phyloP scores from a whole-genome alignment of 2,888 invertebrate species.

The Caenorhabditis afra region DNA sequence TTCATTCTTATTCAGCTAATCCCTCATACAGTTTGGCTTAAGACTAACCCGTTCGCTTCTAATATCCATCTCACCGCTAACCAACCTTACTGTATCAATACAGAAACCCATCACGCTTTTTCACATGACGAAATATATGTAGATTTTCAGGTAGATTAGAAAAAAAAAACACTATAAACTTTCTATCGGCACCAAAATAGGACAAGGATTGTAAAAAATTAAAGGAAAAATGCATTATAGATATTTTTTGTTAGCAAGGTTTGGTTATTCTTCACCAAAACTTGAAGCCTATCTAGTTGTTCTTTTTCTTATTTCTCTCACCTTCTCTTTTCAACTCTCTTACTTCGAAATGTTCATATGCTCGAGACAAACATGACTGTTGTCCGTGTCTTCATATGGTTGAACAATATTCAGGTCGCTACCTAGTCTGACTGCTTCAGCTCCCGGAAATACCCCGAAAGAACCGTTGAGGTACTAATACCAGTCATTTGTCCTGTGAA shows the following conservation, averaged over 20 bases:
- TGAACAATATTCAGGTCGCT: conserved; percentile 67
- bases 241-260: conserved; percentile 27
- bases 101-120: conserved; percentile 1
- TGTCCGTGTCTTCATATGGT: conserved; percentile 23
- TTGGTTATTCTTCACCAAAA: conserved; percentile 18
- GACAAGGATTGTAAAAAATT: neutral
- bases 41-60: conserved; percentile 34
- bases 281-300: conserved; percentile 2
- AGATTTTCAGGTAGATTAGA: conserved; percentile 1
- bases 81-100: neutral
- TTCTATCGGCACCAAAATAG: conserved; percentile 1
- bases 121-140: conserved; percentile 1
- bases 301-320: conserved; percentile 12
- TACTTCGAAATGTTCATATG: neutral
- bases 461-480: conserved; percentile 73
- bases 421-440: conserved; percentile 74
- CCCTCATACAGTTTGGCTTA: conserved; percentile 9
- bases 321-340: neutral
- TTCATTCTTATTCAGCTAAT: neutral
- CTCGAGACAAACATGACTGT: neutral
- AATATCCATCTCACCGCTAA: conserved; percentile 24
- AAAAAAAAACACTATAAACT: neutral
- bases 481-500: conserved; percentile 22
- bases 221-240: no score
- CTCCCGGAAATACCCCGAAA: conserved; percentile 72